Base-by-base conservation (phyloP, 1,140 invertebrate genomes). In the Drosophila mayri region DNA sequence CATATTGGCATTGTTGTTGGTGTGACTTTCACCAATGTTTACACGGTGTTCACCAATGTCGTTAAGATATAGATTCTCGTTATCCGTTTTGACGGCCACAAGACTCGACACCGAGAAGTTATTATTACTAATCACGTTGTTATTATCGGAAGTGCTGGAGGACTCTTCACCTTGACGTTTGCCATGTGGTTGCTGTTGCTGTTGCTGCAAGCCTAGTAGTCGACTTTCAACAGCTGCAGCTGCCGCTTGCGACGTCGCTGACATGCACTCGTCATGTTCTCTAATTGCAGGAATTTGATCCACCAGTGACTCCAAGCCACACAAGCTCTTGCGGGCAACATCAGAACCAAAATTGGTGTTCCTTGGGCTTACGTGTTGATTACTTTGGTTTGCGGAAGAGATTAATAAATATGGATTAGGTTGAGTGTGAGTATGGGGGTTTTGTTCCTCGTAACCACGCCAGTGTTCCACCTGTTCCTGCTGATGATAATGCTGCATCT, bases 241-340 rank as follows among this genome's bases (percentile, higher is more conserved):
- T 6, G 80, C 86, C 3, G 73, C 83, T 10, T 72, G 75, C 7
- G 58, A 70, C 20, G 81, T 57, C 14, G 73, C 75, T 22, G 74
- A 47, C 35, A 55, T n/a, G 72, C 75, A 58, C 14, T 67, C 63
- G 11, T 91, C 79, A n/a, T 81, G 87, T 10, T 97, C 97, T 46
- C 95, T 95, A 92, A 98, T 96, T 79, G 96, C 97, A 9, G 97
- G 97, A 92, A 98, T 98, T 94, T 98, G 97, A 93, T 98, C 97
- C 22, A 98, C 97, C 11, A 98, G 93, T 18, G 97, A 98, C 93
- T 98, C 97, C 6, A 98, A 93, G 38, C 97, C 97, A 10, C 97
- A 97, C n/a, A 98, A 93, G 84, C 96, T 97, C 92, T 98, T 98
- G 1, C 96, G 96, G 4, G 97, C 95, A 3, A 98, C 96, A 93